phyloP scores from a whole-genome alignment of 2,888 invertebrate species.

The Asteroscopus sphinx region DNA sequence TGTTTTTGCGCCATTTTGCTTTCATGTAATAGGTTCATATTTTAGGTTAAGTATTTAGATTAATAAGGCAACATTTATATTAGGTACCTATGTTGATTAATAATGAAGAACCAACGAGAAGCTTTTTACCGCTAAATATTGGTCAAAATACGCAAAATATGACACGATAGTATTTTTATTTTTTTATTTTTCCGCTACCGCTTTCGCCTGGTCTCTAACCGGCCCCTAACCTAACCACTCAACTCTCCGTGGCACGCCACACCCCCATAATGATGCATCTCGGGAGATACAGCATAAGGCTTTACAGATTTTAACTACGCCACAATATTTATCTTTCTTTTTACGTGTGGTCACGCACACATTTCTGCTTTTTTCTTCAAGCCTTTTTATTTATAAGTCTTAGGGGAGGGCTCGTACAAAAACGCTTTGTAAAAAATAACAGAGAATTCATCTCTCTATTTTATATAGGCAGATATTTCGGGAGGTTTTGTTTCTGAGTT shows the following conservation, averaged over 20 bases:
- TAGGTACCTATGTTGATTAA: neutral
- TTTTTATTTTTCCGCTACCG: constrained; percentile 41
- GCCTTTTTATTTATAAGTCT: constrained; percentile 61
- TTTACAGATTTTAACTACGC: constrained; percentile 78
- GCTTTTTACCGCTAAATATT: too few species aligned
- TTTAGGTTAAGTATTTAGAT: constrained; percentile 1
- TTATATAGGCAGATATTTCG: constrained; percentile 45
- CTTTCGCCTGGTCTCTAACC: constrained; percentile 33
- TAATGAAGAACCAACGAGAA: too few species aligned
- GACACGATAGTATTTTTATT: too few species aligned
- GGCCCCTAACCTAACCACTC: constrained; percentile 58
- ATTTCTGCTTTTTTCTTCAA: constrained; percentile 53
- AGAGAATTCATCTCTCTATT: constrained; percentile 47
- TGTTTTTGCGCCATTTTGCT: constrained; percentile 16
- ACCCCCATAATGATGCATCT: constrained; percentile 86
- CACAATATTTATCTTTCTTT: constrained; percentile 69
- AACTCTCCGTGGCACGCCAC: constrained; percentile 73
- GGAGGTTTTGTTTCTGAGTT: constrained; percentile 47
- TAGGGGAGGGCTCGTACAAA: constrained; percentile 49
- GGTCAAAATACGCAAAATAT: too few species aligned
- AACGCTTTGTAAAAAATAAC: constrained; percentile 54
- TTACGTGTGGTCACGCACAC: constrained; percentile 73
- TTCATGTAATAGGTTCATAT: constrained; percentile 8
- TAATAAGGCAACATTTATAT: neutral
- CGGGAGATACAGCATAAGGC: constrained; percentile 79